These are phyloP conservation scores for Acrocephalus arundinaceus DNA, from an alignment of 2,113 vertebrate species.

Conservation along the genomic window DNA sequence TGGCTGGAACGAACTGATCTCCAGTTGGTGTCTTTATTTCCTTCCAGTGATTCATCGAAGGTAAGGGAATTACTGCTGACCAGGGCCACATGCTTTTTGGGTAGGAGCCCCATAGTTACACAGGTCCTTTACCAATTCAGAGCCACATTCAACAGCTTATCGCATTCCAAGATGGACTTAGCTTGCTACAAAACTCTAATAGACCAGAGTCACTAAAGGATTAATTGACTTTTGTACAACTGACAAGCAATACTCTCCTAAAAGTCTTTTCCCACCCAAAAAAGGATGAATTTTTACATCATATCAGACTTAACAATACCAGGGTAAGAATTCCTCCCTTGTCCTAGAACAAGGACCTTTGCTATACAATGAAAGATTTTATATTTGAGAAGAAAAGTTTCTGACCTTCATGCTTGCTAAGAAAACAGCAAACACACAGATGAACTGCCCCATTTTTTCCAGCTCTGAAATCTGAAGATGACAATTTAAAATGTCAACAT, in stretches of 20 bases:
- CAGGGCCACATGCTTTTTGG: background rate
- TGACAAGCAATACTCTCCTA: background rate
- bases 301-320: background rate
- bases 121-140: background rate
- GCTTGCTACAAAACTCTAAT: background rate
- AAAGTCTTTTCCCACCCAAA: background rate
- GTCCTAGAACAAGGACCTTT: background rate
- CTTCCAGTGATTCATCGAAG: background rate
- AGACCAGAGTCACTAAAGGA: background rate
- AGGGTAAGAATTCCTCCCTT: background rate
- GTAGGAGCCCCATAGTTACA: background rate
- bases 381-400: slow-evolving; percentile 8
- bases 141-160: background rate
- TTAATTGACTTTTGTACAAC: background rate
- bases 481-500: slow-evolving; percentile 43
- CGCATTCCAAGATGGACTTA: background rate
- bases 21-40: background rate
- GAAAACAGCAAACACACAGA: background rate
- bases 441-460: slow-evolving; percentile 8
- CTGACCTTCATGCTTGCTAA: slow-evolving; percentile 27
- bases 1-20: background rate
- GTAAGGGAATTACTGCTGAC: background rate
- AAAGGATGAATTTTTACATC: background rate
- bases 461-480: slow-evolving; percentile 10
- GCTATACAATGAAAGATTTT: background rate